These are phyloP conservation scores for Coelopa pilipes DNA, from an alignment of 2,888 invertebrate species.

Conservation along the genomic window DNA sequence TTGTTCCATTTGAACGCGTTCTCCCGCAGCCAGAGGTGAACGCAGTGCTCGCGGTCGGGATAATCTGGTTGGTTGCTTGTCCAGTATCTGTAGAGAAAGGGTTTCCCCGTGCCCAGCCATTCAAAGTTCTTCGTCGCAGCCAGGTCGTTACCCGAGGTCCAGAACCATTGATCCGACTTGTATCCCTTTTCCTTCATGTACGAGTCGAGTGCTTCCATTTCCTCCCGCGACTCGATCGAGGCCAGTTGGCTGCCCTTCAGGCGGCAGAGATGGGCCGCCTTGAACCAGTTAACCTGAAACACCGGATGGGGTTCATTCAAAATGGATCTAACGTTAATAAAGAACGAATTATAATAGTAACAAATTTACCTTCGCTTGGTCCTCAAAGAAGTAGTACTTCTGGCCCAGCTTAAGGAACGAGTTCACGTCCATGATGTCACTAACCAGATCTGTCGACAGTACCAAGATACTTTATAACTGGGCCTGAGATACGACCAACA, in stretches of 20 bases:
- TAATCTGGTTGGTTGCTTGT: slow-evolving; percentile 49
- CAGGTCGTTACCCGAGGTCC: slow-evolving; percentile 57
- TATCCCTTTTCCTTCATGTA: slow-evolving; percentile 51
- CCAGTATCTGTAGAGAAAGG: slow-evolving; percentile 55
- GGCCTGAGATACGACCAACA: no score
- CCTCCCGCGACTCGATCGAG: slow-evolving; percentile 51
- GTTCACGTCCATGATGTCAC: background rate
- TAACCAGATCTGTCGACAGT: no score
- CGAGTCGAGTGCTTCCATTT: slow-evolving; percentile 51
- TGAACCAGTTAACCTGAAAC: slow-evolving; percentile 54
- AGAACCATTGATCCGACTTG: slow-evolving; percentile 51
- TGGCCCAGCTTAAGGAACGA: background rate
- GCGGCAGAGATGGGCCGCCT: slow-evolving; percentile 53
- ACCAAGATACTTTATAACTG: no score
- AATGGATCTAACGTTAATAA: background rate
- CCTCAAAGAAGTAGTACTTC: background rate
- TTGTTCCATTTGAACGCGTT: slow-evolving; percentile 53
- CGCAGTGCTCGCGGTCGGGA: slow-evolving; percentile 53
- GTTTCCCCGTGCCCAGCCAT: slow-evolving; percentile 54
- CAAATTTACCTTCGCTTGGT: background rate
- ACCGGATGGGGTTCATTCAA: background rate
- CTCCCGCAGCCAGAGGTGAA: slow-evolving; percentile 52
- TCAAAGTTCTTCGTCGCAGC: slow-evolving; percentile 54
- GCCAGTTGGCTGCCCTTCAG: slow-evolving; percentile 54
- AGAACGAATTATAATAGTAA: background rate